phyloP scores from a whole-genome alignment of 2,113 vertebrate species.

The Cheirogaleus medius region DNA sequence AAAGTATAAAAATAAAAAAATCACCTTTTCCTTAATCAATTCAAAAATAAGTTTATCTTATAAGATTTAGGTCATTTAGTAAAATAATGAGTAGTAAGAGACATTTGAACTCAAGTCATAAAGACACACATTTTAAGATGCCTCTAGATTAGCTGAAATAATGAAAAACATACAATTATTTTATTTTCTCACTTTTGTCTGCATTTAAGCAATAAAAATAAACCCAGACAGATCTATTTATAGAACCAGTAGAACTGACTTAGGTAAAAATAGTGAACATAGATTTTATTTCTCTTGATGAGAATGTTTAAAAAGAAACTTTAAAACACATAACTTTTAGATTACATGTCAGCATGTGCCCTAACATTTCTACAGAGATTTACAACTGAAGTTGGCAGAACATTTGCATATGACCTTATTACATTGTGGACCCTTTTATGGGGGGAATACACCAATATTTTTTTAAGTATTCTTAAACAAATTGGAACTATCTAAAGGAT shows the following conservation, averaged over 20 bases:
- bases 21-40: neutral
- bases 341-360: neutral
- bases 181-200: neutral
- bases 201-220: neutral
- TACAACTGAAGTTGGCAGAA: neutral
- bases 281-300: neutral
- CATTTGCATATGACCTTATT: neutral
- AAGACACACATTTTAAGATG: neutral
- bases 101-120: neutral
- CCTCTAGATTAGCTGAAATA: neutral
- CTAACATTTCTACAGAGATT: neutral
- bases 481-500: neutral
- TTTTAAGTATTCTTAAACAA: neutral
- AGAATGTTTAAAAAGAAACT: neutral
- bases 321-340: neutral
- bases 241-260: neutral
- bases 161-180: neutral
- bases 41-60: neutral
- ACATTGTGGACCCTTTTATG: neutral
- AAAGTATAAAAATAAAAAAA: slow-evolving; percentile 5
- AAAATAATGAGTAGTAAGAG: neutral
- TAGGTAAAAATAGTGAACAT: neutral
- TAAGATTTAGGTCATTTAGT: neutral
- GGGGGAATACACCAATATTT: neutral
- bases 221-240: neutral